These are phyloP conservation scores for Chauna torquata DNA, from an alignment of 2,113 vertebrate genomes.

Conservation along the genomic window DNA sequence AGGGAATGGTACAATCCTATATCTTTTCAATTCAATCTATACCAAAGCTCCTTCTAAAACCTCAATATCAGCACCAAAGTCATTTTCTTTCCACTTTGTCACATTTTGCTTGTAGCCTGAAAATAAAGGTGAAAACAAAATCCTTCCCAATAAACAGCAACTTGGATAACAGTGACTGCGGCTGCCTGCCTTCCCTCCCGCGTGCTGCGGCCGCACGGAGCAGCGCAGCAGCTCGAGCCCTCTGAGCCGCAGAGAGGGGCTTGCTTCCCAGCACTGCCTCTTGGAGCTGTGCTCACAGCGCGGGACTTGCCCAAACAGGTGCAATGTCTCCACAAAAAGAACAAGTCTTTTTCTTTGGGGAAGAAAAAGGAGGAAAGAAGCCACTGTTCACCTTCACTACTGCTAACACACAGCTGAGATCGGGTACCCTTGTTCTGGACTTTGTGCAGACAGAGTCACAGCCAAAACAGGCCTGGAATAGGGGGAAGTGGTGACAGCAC, in stretches of 20 bases:
- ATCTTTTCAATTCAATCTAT: neutral
- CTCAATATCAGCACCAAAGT: neutral
- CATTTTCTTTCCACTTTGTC: neutral
- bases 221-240: neutral
- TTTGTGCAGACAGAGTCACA: no score
- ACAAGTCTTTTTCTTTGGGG: neutral
- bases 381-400: neutral
- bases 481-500: neutral
- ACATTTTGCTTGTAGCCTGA: neutral
- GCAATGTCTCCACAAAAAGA: neutral
- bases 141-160: neutral
- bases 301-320: rapidly evolving
- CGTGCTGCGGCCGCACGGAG: rapidly evolving
- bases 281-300: rapidly evolving
- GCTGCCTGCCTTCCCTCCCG: no score
- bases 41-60: neutral
- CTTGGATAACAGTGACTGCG: no score
- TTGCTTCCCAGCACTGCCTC: neutral
- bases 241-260: rapidly evolving
- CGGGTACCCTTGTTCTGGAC: neutral
- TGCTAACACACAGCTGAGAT: neutral
- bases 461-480: neutral
- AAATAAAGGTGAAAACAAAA: neutral
- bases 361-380: neutral
- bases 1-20: neutral